These are phyloP conservation scores for Tortricodes alternella DNA, from an alignment of 2,888 invertebrate genomes.

Conservation along the genomic window DNA sequence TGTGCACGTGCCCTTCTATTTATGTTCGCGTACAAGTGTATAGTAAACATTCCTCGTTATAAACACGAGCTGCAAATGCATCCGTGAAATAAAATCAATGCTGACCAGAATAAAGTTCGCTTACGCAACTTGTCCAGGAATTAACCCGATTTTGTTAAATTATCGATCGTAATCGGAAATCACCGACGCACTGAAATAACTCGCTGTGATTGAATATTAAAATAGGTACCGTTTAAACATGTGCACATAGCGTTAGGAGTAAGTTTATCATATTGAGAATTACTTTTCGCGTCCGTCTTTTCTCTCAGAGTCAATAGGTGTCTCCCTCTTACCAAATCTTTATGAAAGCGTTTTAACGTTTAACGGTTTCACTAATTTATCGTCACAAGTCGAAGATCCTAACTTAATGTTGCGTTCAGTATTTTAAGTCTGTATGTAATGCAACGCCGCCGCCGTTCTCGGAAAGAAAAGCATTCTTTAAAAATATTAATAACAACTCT, in stretches of 20 bases:
- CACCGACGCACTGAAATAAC: slow-evolving; percentile 51
- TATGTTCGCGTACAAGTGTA: slow-evolving; percentile 10
- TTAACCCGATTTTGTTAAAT: slow-evolving; percentile 74
- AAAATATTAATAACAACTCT: slow-evolving; percentile 15
- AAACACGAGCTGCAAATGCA: slow-evolving; percentile 50
- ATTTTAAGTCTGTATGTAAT: too few species aligned
- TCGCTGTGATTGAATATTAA: background rate
- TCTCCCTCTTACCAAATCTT: too few species aligned
- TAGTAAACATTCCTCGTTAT: slow-evolving; percentile 46
- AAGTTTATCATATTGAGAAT: background rate
- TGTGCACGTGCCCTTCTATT: slow-evolving; percentile 13
- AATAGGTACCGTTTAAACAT: background rate
- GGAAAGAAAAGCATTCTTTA: too few species aligned
- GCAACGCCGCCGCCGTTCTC: too few species aligned
- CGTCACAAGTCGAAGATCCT: too few species aligned
- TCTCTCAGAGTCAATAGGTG: too few species aligned
- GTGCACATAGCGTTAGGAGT: background rate
- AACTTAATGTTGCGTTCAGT: too few species aligned
- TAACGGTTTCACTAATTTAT: too few species aligned
- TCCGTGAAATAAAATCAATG: slow-evolving; percentile 48
- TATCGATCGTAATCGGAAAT: slow-evolving; percentile 57
- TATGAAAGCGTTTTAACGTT: too few species aligned
- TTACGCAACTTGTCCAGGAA: slow-evolving; percentile 66
- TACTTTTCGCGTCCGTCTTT: too few species aligned
- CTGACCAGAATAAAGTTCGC: slow-evolving; percentile 41